These are phyloP conservation scores for Formica exsecta DNA, from an alignment of 1,140 invertebrate genomes.

Conservation along the genomic window DNA sequence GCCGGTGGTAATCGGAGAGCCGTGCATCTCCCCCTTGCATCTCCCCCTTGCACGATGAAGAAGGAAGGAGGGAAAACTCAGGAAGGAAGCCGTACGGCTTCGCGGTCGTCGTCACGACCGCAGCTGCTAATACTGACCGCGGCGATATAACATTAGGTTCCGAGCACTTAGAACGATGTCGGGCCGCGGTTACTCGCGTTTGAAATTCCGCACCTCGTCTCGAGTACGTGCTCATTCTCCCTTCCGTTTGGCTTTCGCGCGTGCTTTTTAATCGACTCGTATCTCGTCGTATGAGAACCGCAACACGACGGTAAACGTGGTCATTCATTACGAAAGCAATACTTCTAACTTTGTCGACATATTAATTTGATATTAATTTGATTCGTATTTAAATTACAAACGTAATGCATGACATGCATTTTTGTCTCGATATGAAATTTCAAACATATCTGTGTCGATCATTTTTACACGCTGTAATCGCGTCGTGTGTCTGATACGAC, in stretches of 20 bases:
- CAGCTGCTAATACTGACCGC: slow-evolving; percentile 69
- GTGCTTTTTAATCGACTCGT: slow-evolving; percentile 14
- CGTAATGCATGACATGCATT: too few species aligned
- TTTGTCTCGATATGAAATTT: too few species aligned
- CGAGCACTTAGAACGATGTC: slow-evolving; percentile 55
- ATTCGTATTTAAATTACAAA: neutral
- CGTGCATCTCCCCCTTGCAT: neutral
- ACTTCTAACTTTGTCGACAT: neutral
- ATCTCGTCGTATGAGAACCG: slow-evolving; percentile 39
- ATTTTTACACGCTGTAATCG: neutral
- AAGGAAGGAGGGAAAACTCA: slow-evolving; percentile 6
- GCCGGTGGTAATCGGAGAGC: neutral
- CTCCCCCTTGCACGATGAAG: too few species aligned
- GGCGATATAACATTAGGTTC: slow-evolving; percentile 68
- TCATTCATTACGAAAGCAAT: neutral
- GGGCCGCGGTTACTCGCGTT: slow-evolving; percentile 67
- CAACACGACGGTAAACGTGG: neutral
- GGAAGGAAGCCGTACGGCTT: slow-evolving; percentile 64
- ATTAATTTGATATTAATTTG: neutral
- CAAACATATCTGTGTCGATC: too few species aligned
- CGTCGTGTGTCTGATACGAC: neutral
- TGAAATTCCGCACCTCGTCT: slow-evolving; percentile 79
- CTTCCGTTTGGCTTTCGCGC: slow-evolving; percentile 65
- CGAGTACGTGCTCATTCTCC: slow-evolving; percentile 71
- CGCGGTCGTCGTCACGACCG: slow-evolving; percentile 63